These are phyloP conservation scores for Baryphthengus martii DNA, from an alignment of 2,113 vertebrate species.

Conservation along the genomic window DNA sequence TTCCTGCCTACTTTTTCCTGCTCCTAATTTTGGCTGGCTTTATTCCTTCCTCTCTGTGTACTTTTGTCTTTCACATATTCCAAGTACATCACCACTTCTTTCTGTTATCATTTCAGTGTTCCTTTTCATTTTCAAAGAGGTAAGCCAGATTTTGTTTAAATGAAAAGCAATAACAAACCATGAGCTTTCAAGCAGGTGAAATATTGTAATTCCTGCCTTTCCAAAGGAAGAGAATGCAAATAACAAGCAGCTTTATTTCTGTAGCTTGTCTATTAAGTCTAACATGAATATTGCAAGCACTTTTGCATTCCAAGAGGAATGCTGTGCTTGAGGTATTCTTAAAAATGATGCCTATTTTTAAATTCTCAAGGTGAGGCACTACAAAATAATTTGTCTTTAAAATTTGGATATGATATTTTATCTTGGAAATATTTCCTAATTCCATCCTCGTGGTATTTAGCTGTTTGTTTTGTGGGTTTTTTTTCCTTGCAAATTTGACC, in stretches of 20 bases:
- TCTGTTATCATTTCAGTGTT: neutral
- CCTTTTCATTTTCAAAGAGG: slow-evolving; percentile 2
- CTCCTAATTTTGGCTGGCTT: neutral
- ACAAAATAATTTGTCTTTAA: neutral
- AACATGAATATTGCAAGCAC: neutral
- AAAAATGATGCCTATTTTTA: neutral
- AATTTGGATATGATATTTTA: neutral
- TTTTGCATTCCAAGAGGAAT: neutral
- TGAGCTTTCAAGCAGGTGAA: neutral
- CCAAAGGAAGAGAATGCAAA: neutral
- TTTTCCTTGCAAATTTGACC: neutral
- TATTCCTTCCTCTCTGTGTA: neutral
- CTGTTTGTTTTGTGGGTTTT: neutral
- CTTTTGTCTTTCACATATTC: neutral
- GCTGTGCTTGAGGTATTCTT: neutral
- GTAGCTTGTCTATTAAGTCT: neutral
- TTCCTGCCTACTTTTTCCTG: neutral
- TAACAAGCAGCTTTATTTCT: neutral
- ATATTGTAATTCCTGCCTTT: neutral
- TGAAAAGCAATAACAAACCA: neutral
- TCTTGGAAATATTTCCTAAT: neutral
- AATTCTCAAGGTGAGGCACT: neutral
- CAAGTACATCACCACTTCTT: neutral
- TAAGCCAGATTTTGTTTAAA: neutral
- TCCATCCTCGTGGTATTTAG: neutral